Conservation (phyloP, 2,797 vertebrate species). For the Xiphorhynchus erythropygius region DNA sequence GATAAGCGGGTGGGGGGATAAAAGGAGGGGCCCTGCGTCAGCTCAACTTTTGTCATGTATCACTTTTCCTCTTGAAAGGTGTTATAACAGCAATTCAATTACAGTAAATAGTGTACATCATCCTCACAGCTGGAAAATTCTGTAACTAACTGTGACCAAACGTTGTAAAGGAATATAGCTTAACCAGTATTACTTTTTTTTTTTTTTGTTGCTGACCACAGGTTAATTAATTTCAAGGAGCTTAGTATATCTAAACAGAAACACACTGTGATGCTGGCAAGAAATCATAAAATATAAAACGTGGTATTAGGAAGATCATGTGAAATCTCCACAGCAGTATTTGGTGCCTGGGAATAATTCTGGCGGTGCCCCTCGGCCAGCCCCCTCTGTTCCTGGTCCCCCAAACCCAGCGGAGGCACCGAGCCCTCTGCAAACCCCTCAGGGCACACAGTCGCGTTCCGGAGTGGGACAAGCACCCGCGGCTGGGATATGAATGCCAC, state of each 20-base stretch:
- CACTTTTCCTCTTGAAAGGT: conserved; percentile 74
- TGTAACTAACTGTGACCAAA: conserved; percentile 70
- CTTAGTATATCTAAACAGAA: conserved; percentile 75
- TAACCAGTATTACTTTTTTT: background rate
- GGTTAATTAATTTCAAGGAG: conserved; percentile 77
- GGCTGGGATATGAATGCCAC: rapidly evolving
- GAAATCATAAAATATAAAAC: conserved; percentile 51
- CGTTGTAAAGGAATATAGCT: conserved; percentile 64
- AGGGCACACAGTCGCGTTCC: rapidly evolving
- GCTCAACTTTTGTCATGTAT: conserved; percentile 62
- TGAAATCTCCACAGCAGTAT: conserved; percentile 30
- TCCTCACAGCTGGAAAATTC: conserved; percentile 75
- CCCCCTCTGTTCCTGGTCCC: background rate
- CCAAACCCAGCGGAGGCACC: background rate
- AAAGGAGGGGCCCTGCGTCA: background rate
- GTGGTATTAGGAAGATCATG: conserved; percentile 54
- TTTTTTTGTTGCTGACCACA: conserved; percentile 39
- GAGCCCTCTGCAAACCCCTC: background rate
- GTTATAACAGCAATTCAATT: conserved; percentile 76
- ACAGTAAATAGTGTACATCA: conserved; percentile 68
- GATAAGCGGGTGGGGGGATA: background rate
- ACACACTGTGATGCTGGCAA: conserved; percentile 71
- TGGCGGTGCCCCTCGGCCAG: background rate
- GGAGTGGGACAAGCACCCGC: background rate
- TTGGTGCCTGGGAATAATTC: conserved; percentile 23